Evolutionary conservation across 2,888 invertebrate genomes (phyloP).

Genomic region (Heliconius erato): DNA sequence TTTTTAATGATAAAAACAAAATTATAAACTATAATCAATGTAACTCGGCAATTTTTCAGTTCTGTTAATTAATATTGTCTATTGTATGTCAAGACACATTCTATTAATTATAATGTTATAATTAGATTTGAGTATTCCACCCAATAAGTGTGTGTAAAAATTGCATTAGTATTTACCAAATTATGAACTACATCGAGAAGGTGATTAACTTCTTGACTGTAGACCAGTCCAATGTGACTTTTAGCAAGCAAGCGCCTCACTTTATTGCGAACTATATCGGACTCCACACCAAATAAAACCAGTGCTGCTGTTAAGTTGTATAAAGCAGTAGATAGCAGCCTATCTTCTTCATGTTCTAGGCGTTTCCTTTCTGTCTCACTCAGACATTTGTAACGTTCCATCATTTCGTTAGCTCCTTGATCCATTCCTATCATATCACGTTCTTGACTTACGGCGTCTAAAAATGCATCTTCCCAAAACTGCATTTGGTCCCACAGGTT

Average conservation of each 20-base stretch:
- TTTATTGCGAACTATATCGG: conserved; percentile 94
- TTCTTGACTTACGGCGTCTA: conserved; percentile 99
- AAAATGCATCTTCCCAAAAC: conserved; percentile 99
- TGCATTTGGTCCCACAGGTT: conserved; percentile 99
- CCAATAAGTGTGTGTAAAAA: not conserved
- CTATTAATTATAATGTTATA: no score
- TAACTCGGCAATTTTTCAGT: no score
- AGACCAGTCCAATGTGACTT: conserved; percentile 98
- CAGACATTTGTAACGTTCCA: conserved; percentile 97
- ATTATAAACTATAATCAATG: no score
- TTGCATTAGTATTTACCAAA: conserved; percentile 88
- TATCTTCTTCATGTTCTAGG: conserved; percentile 98
- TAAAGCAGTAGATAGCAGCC: conserved; percentile 96
- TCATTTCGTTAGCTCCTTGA: conserved; percentile 99
- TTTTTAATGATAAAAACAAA: no score
- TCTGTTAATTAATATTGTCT: no score
- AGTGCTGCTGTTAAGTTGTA: conserved; percentile 98
- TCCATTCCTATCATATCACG: conserved; percentile 99
- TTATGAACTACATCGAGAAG: conserved; percentile 97
- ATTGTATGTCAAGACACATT: no score
- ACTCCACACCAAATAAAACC: conserved; percentile 95
- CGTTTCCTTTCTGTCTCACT: conserved; percentile 97
- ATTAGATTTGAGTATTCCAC: no score
- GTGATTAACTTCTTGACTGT: conserved; percentile 98
- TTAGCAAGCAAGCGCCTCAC: conserved; percentile 96